Evolutionary conservation across 2,113 vertebrate genomes (phyloP).

Genomic region (Psettodes erumei): DNA sequence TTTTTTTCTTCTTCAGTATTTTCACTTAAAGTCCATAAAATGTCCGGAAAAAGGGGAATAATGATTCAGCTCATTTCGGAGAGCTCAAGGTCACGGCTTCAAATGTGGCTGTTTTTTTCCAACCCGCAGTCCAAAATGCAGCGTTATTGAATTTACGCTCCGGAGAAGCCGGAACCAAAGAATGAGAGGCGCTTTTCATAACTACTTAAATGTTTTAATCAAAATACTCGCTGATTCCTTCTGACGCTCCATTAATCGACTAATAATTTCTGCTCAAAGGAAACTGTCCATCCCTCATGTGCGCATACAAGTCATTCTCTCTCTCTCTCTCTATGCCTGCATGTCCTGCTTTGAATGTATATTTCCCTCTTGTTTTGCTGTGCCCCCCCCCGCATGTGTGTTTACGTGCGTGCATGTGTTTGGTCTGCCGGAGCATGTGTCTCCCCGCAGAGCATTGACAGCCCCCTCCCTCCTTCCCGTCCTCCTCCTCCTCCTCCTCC

Average conservation of each 20-base stretch:
- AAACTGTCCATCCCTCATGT: neutral
- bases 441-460: slow-evolving; percentile 69
- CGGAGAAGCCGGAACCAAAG: neutral
- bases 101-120: neutral
- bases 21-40: neutral
- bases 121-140: neutral
- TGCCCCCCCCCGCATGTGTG: slow-evolving; percentile 15
- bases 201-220: neutral
- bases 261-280: neutral
- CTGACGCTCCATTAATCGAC: neutral
- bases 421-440: slow-evolving; percentile 67
- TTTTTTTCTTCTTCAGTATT: neutral
- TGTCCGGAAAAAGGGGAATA: neutral
- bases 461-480: slow-evolving; percentile 29
- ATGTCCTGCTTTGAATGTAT: neutral
- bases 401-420: slow-evolving; percentile 46
- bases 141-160: neutral
- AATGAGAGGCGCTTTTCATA: neutral
- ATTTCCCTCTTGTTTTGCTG: slow-evolving; percentile 23
- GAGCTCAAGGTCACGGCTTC: neutral
- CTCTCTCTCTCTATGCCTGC: neutral
- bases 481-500: slow-evolving; percentile 29
- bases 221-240: neutral
- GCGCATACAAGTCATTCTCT: neutral
- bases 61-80: neutral